A percentile compares a stretch with the other conserved stretches of the same genome.
These are phyloP conservation scores for Trileptium ribeirensis DNA, from an alignment of 2,888 invertebrate species.

Conservation along the genomic window DNA sequence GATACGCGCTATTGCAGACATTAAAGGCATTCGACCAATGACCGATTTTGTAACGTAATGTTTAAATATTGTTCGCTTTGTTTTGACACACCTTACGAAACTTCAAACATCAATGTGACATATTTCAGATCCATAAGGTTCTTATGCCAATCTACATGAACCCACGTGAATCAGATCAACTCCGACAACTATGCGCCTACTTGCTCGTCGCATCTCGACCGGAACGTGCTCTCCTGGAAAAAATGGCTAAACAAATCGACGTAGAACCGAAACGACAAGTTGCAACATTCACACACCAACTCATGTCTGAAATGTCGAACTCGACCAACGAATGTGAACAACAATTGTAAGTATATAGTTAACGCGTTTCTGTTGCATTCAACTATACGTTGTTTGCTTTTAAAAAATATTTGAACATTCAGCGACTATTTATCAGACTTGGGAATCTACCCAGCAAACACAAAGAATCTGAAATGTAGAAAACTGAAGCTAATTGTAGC, in stretches of 20 bases:
- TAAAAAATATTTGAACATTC: too few species aligned
- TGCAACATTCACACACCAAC: conserved; percentile 40
- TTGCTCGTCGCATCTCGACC: conserved; percentile 41
- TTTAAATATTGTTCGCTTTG: too few species aligned
- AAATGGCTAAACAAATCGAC: conserved; percentile 37
- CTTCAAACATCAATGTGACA: too few species aligned
- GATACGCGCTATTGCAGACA: too few species aligned
- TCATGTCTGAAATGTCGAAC: conserved; percentile 38
- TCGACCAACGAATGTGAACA: conserved; percentile 39
- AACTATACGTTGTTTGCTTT: not conserved
- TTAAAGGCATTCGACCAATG: too few species aligned
- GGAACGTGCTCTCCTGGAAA: conserved; percentile 38
- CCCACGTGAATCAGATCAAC: conserved; percentile 38
- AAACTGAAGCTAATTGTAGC: too few species aligned
- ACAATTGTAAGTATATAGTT: conserved; percentile 22
- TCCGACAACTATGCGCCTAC: conserved; percentile 42
- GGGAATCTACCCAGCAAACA: too few species aligned
- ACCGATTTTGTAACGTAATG: too few species aligned
- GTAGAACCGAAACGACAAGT: conserved; percentile 40
- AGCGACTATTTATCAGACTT: too few species aligned
- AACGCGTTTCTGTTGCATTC: too few species aligned
- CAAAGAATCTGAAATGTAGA: too few species aligned
- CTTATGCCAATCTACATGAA: conserved; percentile 44
- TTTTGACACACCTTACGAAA: too few species aligned
- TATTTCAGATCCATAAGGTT: conserved; percentile 39